Percentiles rank a stretch among this genome's conserved stretches.
phyloP scores from a whole-genome alignment of 53 echinoderm and acorn worm species.

The Pentamera pediparva region DNA sequence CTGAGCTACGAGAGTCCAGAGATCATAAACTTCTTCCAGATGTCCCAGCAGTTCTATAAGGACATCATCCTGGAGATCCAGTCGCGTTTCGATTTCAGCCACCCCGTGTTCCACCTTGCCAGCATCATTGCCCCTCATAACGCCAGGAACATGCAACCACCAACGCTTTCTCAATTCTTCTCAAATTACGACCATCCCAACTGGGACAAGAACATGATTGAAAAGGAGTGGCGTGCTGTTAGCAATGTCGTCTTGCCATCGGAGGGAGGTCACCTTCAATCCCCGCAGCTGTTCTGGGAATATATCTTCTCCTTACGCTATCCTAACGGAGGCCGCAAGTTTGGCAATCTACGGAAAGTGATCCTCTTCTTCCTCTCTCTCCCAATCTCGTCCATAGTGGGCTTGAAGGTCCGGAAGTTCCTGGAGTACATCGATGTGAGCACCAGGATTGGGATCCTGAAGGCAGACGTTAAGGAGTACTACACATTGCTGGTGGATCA shows the following conservation, averaged over 20 bases:
- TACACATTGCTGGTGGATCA: too few species aligned
- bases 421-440: background rate
- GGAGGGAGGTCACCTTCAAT: background rate
- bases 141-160: background rate
- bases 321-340: background rate
- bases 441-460: background rate
- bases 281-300: slow-evolving; percentile 15
- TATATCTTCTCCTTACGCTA: slow-evolving; percentile 1
- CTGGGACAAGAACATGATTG: slow-evolving; percentile 25
- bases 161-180: slow-evolving; percentile 8
- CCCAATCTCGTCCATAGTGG: background rate
- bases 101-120: slow-evolving; percentile 19
- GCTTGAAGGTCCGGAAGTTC: background rate
- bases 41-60: slow-evolving; percentile 12
- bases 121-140: slow-evolving; percentile 18
- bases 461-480: background rate
- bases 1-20: background rate
- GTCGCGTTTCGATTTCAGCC: slow-evolving; percentile 21
- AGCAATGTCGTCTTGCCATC: background rate
- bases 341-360: background rate
- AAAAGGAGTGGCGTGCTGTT: slow-evolving; percentile 15
- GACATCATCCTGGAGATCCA: slow-evolving; percentile 10
- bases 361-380: slow-evolving; percentile 13
- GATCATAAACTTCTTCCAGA: background rate
- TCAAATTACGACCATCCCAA: slow-evolving; percentile 10